Percentiles rank a stretch among this genome's conserved stretches.
phyloP scores from a whole-genome alignment of 2,888 invertebrate genomes.

The Nemurella pictetii region DNA sequence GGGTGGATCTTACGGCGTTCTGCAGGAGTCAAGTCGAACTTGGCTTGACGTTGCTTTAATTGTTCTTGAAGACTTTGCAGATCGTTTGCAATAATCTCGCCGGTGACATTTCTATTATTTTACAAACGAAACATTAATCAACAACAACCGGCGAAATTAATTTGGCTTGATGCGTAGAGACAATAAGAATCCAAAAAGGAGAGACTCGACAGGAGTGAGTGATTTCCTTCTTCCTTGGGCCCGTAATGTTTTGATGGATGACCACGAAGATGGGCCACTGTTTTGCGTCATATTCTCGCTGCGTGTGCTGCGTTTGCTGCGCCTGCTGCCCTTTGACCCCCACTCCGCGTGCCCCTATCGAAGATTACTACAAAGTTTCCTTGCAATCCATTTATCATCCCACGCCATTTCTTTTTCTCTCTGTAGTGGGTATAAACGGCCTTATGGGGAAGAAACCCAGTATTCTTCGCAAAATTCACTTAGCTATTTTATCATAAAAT shows the following conservation, averaged over 20 bases:
- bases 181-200: not conserved
- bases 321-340: not conserved
- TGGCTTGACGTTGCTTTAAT: not conserved
- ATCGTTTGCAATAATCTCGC: not conserved
- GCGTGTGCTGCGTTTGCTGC: too few relatives aligned
- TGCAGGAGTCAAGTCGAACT: not conserved
- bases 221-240: not conserved
- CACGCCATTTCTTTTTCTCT: not conserved
- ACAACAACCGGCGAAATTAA: not conserved
- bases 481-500: not conserved
- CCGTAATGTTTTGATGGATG: constrained; percentile 4
- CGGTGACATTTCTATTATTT: not conserved
- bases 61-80: too few relatives aligned
- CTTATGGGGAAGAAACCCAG: not conserved
- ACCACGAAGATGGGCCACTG: not conserved
- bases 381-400: not conserved
- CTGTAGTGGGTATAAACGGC: not conserved
- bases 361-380: constrained; percentile 6
- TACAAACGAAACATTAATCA: not conserved
- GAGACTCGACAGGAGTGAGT: not conserved
- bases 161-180: not conserved
- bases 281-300: not conserved
- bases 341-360: not conserved
- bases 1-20: not conserved
- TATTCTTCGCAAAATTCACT: not conserved